Percentiles rank a stretch among this genome's conserved stretches.
Conservation (phyloP, 2,113 vertebrate species). For the Bungarus multicinctus region DNA sequence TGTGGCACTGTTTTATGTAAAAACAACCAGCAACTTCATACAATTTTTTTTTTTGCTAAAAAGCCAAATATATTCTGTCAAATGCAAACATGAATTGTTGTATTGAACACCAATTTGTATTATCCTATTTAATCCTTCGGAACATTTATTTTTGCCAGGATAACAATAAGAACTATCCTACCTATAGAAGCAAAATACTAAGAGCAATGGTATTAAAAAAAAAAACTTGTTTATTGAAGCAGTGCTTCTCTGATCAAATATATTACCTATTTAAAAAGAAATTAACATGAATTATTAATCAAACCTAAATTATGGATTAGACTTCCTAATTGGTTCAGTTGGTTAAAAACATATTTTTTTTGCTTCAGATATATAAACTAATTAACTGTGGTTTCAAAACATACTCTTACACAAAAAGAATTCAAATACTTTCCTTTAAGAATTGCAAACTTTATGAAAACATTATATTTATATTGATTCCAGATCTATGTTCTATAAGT, state of each 20-base stretch:
- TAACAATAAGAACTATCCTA: too few relatives aligned
- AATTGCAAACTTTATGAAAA: neutral
- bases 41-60: neutral
- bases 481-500: neutral
- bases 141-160: neutral
- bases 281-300: neutral
- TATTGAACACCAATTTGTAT: neutral
- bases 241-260: neutral
- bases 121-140: neutral
- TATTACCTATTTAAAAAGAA: neutral
- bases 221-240: neutral
- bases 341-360: neutral
- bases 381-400: neutral
- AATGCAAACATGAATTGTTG: neutral
- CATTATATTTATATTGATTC: neutral
- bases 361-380: neutral
- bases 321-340: neutral
- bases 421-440: neutral
- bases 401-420: neutral
- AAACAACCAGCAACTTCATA: neutral
- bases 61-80: neutral
- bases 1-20: slow-evolving; percentile 68
- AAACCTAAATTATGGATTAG: neutral
- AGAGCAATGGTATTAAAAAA: neutral
- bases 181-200: neutral